phyloP scores from a whole-genome alignment of 2,797 vertebrate species.

The Alouatta caraya region DNA sequence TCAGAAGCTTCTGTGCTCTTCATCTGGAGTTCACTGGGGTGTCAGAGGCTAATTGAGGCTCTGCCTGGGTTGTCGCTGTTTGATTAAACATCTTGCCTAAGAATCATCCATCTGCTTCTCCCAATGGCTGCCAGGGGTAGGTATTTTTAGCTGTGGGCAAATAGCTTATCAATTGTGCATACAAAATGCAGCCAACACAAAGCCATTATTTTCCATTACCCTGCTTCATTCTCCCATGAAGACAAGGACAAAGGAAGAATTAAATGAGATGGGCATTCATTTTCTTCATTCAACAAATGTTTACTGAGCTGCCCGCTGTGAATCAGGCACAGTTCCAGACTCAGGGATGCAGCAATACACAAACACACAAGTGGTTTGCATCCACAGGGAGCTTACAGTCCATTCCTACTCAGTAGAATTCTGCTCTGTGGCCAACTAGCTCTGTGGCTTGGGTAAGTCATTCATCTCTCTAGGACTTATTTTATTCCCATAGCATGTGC shows the following conservation, averaged over 20 bases:
- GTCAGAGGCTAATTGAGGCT: conserved; percentile 72
- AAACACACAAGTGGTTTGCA: neutral
- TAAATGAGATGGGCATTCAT: neutral
- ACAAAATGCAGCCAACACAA: conserved; percentile 48
- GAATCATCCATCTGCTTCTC: conserved; percentile 54
- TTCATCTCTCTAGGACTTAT: neutral
- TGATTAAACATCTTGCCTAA: conserved; percentile 70
- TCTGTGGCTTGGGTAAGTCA: neutral
- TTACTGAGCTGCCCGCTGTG: neutral
- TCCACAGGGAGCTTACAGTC: neutral
- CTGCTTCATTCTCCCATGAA: neutral
- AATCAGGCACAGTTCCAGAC: neutral
- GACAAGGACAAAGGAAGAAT: conserved; percentile 52
- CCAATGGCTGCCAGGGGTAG: conserved; percentile 42
- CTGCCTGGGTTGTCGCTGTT: conserved; percentile 60
- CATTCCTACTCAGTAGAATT: neutral
- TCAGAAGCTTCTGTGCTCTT: conserved; percentile 59
- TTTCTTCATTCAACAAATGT: neutral
- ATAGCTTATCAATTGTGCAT: conserved; percentile 70
- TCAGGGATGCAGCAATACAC: neutral
- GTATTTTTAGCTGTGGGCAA: conserved; percentile 74
- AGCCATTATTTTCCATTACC: conserved; percentile 57
- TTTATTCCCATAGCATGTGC: neutral
- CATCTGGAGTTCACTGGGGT: conserved; percentile 64
- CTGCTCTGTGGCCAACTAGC: neutral